A percentile compares a stretch with the other conserved stretches of the same genome.
Evolutionary conservation across 2,113 vertebrate species (phyloP).

Genomic region (Crotalus horridus): DNA sequence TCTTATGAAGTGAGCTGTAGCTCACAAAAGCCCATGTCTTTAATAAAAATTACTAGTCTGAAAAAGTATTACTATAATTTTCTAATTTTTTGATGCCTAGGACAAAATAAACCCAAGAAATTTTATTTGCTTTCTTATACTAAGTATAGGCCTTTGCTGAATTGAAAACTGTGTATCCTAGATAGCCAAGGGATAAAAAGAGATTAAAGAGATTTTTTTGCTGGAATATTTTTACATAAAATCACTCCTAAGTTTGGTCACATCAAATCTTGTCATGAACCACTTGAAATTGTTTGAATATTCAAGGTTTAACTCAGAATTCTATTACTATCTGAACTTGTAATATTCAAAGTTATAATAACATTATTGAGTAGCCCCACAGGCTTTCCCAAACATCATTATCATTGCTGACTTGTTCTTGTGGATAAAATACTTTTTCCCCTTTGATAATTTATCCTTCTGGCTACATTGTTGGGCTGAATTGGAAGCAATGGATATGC

Average conservation of each 20-base stretch:
- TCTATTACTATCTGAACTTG: background rate
- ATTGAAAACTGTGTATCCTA: background rate
- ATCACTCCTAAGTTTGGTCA: background rate
- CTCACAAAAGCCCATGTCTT: background rate
- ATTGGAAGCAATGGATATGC: conserved; percentile 24
- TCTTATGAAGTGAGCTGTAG: background rate
- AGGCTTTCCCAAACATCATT: background rate
- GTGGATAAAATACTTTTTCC: background rate
- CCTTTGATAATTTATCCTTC: conserved; percentile 9
- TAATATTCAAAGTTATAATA: background rate
- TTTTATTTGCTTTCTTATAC: background rate
- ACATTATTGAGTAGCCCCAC: background rate
- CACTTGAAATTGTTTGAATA: background rate
- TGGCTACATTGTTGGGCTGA: background rate
- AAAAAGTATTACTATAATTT: background rate
- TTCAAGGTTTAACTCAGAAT: background rate
- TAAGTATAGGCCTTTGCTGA: background rate
- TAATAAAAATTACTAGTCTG: background rate
- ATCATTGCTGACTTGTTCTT: background rate
- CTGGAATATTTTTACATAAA: background rate
- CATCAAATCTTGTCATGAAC: background rate
- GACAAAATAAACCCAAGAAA: background rate
- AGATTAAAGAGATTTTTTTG: background rate
- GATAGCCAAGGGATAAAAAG: background rate
- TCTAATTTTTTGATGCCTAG: background rate